Evolutionary conservation across 2,888 invertebrate species (phyloP).

Genomic region (Drosophila melanocephala): DNA sequence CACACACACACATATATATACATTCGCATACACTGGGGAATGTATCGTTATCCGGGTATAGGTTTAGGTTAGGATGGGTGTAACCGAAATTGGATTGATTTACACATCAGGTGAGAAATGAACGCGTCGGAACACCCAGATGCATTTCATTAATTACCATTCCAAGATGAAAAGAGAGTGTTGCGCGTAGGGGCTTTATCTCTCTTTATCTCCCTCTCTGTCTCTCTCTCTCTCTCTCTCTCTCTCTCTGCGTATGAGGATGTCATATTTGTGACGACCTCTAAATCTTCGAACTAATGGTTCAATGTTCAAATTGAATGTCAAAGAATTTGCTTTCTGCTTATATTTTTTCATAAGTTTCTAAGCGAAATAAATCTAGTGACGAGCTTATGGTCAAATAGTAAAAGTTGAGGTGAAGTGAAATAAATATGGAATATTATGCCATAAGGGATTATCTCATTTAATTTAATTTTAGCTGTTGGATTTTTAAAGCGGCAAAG

Average conservation of each 20-base stretch:
- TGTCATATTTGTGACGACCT: too few relatives aligned
- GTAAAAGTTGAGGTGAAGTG: neutral
- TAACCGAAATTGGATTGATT: conserved; percentile 80
- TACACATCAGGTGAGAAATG: conserved; percentile 79
- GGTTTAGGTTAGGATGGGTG: conserved; percentile 16
- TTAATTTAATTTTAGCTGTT: neutral
- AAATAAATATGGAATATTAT: neutral
- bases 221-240: neutral
- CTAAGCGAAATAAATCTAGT: too few relatives aligned
- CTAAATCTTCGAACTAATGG: neutral
- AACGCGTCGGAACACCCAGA: conserved; percentile 45
- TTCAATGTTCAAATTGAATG: neutral
- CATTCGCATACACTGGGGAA: conserved; percentile 13
- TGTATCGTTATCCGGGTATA: conserved; percentile 51
- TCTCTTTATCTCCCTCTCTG: neutral
- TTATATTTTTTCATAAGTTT: too few relatives aligned
- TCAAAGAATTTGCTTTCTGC: neutral
- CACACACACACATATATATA: neutral
- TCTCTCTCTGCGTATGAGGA: neutral
- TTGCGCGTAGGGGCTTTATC: neutral
- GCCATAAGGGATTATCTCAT: neutral
- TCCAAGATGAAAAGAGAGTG: neutral
- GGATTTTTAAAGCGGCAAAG: too few relatives aligned
- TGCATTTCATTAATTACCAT: conserved; percentile 68
- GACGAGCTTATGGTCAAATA: neutral